These are phyloP conservation scores for Cephus pygmeus DNA, from an alignment of 2,888 invertebrate species.

Conservation along the genomic window DNA sequence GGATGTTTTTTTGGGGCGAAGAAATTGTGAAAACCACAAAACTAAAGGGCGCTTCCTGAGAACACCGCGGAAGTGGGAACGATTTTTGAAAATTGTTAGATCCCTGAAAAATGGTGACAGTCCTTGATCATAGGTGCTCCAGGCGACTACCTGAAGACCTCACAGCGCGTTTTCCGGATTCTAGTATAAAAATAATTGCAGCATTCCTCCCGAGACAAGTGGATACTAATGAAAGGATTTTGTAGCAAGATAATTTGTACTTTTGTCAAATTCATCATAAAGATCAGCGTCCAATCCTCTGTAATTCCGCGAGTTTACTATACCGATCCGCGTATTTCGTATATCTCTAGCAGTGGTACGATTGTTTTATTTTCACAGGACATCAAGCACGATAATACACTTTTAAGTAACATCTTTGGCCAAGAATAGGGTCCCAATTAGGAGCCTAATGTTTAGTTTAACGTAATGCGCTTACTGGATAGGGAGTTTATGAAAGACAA, in stretches of 20 bases:
- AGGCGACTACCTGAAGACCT: neutral
- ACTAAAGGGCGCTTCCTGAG: neutral
- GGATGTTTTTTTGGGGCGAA: neutral
- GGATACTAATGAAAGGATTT: neutral
- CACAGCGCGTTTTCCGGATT: neutral
- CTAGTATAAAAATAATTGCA: neutral
- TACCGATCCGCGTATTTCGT: neutral
- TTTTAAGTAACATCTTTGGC: neutral
- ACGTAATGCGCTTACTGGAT: neutral
- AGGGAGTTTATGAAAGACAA: neutral
- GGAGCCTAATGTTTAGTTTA: neutral
- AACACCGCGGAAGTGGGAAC: neutral
- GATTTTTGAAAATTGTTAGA: neutral
- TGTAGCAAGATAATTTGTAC: neutral
- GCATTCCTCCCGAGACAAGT: neutral
- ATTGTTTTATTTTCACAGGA: neutral
- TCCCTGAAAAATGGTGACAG: neutral
- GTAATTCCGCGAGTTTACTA: neutral
- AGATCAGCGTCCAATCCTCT: no score
- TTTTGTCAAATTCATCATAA: neutral
- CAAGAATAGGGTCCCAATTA: neutral
- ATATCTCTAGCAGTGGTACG: neutral
- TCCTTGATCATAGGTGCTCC: neutral
- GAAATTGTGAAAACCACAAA: neutral
- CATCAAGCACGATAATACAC: neutral